Base-by-base conservation (phyloP, 1,140 invertebrate species). In the Macrotrachela quadricornifera region DNA sequence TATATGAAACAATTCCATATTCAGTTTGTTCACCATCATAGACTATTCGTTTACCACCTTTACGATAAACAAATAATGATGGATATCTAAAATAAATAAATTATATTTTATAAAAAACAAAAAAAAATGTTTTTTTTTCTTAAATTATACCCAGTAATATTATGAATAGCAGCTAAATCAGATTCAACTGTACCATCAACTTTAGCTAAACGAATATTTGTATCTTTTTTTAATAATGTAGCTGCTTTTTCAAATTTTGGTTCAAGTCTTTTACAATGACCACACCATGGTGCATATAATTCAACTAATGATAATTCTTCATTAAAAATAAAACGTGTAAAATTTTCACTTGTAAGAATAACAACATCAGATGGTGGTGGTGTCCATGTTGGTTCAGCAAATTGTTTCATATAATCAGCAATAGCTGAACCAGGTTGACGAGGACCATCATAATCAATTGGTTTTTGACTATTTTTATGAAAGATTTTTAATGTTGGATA, bases 221-320 rank as follows among this genome's bases (percentile, higher is more conserved):
- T 84, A 81, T 72, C 76, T 30, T 88, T 90, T 71, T 91, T 92
- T 1, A 96, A 74, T 65, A 91, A 79, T 18, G 79, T 78, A 41
- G 94, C 92, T 41, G 91, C 92, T 64, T 81, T 78, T 16, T 80
- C 82, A 86, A 87, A 96, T 57, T 88, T 80, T 0, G 90, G 90
- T 46, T 81, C 86, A 13, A 97, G 73, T 64, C 83, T 88, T 71
- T 96, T 92, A 62, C 90, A 95, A 68, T 95, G 68, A 10, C 73
- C 71, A 57, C 74, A 73, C 69, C 71, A 73, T 0, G 91, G 91
- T 13, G 91, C 90, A 70, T 80, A 95, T 74, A 95, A 96, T 67
- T 95, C 88, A 6, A 97, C 85, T 49, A 96, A 64, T 84, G 86
- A 92, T 69, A 90, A 75, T 42, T 42, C 40, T 14, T 14, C 13